Evolutionary conservation across 2,113 vertebrate species (phyloP), one percentile per base, ranked within the genome.

Genomic region (Perca flavescens): DNA sequence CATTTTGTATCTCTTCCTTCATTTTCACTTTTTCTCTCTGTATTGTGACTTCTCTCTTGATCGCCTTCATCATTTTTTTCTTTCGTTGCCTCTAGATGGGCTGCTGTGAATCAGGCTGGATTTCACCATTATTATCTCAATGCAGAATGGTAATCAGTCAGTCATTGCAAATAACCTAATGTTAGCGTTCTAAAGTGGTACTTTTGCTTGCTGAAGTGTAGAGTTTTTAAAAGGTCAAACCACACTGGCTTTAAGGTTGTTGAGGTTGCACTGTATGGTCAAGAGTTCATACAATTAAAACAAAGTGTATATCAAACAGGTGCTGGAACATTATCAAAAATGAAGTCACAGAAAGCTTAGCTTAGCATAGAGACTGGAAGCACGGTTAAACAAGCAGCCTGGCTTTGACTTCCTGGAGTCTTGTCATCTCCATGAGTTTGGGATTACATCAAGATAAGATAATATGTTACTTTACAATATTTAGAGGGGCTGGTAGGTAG

Each of bases 61-160:
- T 22, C 6, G n/a, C 36, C 6, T 64, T n/a, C 25, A 2, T n/a
- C 12, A 0, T 8, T 49, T 47, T 61, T 57, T 60, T n/a, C 11
- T 15, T 13, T 47, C 0, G 7, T 31, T 6, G 17, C 34, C 21
- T 61, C 15, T 36, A 0, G 0, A 25, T 72, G 46, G 1, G 16
- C 12, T n/a, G 14, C 31, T 28, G n/a, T 22, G 14, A 40, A 22
- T 40, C 16, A 4, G 47, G n/a, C 4, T 34, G 36, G 67, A 69
- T 17, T 57, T 9, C 68, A 52, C 21, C 31, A 47, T 36, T 13
- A 52, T 58, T 49, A 28, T 57, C 31, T 28, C 0, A 5, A 15
- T 49, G 25, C 70, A 74, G 36, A 57, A 50, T 28, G 6, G 3
- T 56, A 62, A n/a, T 64, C 62, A 53, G 68, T 54, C 49, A 40